Evolutionary conservation across 2,797 vertebrate genomes (phyloP).

Genomic region (Lemur catta): DNA sequence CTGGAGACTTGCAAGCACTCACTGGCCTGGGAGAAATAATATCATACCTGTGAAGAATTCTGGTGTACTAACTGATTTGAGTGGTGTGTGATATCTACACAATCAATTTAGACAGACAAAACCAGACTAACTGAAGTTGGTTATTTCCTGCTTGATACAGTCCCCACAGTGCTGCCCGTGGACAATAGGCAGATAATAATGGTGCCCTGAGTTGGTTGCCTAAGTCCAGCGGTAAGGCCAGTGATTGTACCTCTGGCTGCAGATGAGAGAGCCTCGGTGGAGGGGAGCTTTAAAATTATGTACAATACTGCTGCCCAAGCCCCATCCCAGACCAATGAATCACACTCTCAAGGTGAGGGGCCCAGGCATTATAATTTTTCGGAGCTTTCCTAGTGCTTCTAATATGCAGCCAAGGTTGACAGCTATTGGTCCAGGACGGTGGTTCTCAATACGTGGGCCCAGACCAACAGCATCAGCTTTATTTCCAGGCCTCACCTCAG

Average conservation of each 20-base stretch:
- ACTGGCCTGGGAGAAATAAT: neutral
- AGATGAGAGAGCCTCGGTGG: neutral
- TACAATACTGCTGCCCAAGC: neutral
- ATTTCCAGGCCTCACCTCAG: neutral
- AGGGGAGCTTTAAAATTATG: neutral
- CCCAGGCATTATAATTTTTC: neutral
- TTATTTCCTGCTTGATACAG: neutral
- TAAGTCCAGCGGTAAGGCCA: neutral
- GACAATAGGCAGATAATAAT: neutral
- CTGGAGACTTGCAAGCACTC: neutral
- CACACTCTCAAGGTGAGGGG: neutral
- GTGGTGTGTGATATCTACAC: neutral
- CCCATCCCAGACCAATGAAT: neutral
- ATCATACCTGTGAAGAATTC: conserved; percentile 14
- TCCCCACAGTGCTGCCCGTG: neutral
- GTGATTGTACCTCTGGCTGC: neutral
- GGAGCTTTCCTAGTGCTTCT: neutral
- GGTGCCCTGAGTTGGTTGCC: neutral
- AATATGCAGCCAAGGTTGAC: neutral
- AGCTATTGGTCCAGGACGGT: neutral
- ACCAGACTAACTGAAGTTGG: neutral
- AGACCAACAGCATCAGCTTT: neutral
- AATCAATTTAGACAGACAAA: conserved; percentile 39
- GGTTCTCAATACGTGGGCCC: neutral
- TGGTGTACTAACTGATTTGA: conserved; percentile 20